These are phyloP conservation scores for Mesitornis unicolor DNA, from an alignment of 2,113 vertebrate species.

Conservation along the genomic window DNA sequence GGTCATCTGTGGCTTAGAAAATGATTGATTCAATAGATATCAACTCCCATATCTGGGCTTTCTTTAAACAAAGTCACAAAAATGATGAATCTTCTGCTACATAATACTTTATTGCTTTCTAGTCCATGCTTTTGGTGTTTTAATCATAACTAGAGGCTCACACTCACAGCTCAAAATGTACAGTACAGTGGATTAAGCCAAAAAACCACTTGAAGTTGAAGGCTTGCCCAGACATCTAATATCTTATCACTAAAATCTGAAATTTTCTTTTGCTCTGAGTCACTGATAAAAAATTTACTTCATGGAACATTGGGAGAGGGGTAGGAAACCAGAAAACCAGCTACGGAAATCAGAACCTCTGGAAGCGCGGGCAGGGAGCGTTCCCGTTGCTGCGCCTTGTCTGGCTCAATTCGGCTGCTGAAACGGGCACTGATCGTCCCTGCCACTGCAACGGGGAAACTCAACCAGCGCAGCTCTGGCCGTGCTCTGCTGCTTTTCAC, in stretches of 20 bases:
- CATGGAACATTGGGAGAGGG: background rate
- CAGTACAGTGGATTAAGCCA: background rate
- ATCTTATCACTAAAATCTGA: background rate
- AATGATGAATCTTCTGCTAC: background rate
- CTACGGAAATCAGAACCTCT: background rate
- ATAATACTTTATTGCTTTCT: background rate
- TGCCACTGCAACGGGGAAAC: background rate
- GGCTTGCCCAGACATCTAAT: background rate
- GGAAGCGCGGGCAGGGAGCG: background rate
- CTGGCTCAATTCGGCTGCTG: background rate
- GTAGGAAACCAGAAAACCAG: background rate
- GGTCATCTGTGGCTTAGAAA: background rate
- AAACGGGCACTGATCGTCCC: background rate
- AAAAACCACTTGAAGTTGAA: background rate
- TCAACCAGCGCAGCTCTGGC: background rate
- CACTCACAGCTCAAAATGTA: background rate
- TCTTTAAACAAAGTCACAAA: constrained; percentile 12
- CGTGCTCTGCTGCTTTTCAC: background rate
- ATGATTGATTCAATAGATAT: background rate
- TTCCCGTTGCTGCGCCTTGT: background rate
- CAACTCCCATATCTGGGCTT: background rate
- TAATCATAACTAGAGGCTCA: background rate
- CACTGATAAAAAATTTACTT: background rate
- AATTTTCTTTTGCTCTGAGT: background rate
- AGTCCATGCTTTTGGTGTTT: background rate